A percentile compares a stretch with the other conserved stretches of the same genome.
Conservation (phyloP, 2,888 invertebrate genomes). For the Tenthredo amoena region DNA sequence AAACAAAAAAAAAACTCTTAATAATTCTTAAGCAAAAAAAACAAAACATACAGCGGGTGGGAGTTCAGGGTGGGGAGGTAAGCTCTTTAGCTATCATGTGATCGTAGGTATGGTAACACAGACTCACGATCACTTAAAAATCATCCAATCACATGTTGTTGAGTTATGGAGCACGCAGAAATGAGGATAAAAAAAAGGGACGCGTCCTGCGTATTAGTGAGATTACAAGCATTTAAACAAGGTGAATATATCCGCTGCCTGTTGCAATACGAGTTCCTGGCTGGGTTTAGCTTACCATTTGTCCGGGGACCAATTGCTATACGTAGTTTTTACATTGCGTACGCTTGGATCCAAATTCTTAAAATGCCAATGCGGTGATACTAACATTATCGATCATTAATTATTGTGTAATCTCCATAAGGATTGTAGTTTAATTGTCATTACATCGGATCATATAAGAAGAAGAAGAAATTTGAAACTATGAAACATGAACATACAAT, state of each 20-base stretch:
- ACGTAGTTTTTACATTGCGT: conserved; percentile 63
- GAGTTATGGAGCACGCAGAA: conserved; percentile 72
- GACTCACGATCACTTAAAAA: conserved; percentile 72
- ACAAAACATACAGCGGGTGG: conserved; percentile 72
- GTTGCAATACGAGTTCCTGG: conserved; percentile 60
- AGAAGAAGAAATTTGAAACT: conserved; percentile 50
- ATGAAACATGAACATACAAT: conserved; percentile 57
- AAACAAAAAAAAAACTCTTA: conserved; percentile 68
- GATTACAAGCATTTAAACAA: conserved; percentile 73
- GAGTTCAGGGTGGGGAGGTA: conserved; percentile 70
- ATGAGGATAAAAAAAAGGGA: conserved; percentile 62
- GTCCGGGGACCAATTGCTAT: conserved; percentile 50
- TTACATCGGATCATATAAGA: conserved; percentile 37
- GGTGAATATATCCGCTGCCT: conserved; percentile 66
- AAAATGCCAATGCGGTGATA: conserved; percentile 52
- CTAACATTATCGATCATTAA: conserved; percentile 19
- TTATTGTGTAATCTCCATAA: conserved; percentile 51
- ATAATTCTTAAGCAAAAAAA: conserved; percentile 57
- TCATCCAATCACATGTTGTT: conserved; percentile 68
- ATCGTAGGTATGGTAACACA: conserved; percentile 68
- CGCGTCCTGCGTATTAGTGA: conserved; percentile 72
- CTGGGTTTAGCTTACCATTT: conserved; percentile 17
- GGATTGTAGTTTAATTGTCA: conserved; percentile 49
- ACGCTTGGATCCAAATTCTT: conserved; percentile 66
- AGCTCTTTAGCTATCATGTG: conserved; percentile 74